Percentiles rank a stretch among this genome's conserved stretches.
Evolutionary conservation across 2,113 vertebrate species (phyloP).

Genomic region (Turnix velox): DNA sequence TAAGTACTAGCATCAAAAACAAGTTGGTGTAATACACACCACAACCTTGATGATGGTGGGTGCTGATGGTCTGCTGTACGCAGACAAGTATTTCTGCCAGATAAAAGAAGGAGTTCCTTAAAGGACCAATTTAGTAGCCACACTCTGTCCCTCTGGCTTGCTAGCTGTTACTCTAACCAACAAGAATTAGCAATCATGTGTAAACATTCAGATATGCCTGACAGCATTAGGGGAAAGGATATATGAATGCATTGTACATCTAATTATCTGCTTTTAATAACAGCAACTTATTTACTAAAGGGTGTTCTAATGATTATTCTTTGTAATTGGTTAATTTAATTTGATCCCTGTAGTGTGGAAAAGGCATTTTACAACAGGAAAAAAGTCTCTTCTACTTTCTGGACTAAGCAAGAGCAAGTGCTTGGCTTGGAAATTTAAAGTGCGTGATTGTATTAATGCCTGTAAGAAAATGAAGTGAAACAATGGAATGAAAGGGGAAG

Average conservation of each 20-base stretch:
- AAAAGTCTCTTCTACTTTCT: rapidly evolving
- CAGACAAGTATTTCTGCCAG: background rate
- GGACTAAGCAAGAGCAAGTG: background rate
- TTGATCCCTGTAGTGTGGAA: background rate
- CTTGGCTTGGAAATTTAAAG: background rate
- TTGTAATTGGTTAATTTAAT: background rate
- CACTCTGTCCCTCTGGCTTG: background rate
- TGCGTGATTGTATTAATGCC: background rate
- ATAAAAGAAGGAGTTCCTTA: background rate
- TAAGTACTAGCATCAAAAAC: background rate
- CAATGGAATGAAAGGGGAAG: too few relatives aligned
- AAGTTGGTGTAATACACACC: background rate
- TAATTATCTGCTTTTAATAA: background rate
- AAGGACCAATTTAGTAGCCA: background rate
- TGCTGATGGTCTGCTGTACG: too few relatives aligned
- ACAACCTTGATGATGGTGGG: background rate
- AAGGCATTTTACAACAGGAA: background rate
- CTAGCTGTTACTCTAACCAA: background rate
- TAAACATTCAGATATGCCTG: background rate
- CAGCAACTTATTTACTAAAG: background rate
- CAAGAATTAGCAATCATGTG: background rate
- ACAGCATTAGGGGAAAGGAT: background rate
- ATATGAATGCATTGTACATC: background rate
- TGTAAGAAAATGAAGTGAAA: background rate
- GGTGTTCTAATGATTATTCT: background rate